Conservation (phyloP, 2,797 vertebrate genomes). For the Bradypus variegatus region DNA sequence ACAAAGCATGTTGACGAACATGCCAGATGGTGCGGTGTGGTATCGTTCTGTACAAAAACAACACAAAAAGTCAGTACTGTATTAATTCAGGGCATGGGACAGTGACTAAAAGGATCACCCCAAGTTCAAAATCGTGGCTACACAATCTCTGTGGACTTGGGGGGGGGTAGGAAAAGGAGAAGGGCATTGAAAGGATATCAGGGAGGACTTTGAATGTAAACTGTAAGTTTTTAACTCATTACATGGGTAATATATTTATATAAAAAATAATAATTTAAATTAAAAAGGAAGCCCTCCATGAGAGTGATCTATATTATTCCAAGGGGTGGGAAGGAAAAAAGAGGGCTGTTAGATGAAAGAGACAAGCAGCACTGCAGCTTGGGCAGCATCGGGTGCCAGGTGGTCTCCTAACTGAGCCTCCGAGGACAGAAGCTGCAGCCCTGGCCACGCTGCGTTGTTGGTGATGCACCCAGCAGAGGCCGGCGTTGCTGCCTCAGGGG, state of each 20-base stretch:
- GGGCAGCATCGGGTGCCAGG: neutral
- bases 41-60: no score
- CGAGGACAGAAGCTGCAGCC: neutral
- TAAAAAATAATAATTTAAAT: neutral
- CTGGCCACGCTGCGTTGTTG: neutral
- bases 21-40: no score
- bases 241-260: neutral
- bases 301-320: neutral
- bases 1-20: no score
- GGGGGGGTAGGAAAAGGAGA: neutral
- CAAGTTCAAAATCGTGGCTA: no score
- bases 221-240: neutral
- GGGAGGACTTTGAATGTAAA: neutral
- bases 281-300: no score
- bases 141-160: neutral
- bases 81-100: no score
- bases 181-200: neutral
- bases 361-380: no score
- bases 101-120: neutral
- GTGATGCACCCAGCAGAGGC: no score
- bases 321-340: neutral
- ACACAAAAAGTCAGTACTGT: neutral
- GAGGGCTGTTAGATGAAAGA: neutral
- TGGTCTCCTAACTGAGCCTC: no score
- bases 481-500: no score